phyloP scores from a whole-genome alignment of 1,140 invertebrate genomes.

The Drosophila kanapiae region DNA sequence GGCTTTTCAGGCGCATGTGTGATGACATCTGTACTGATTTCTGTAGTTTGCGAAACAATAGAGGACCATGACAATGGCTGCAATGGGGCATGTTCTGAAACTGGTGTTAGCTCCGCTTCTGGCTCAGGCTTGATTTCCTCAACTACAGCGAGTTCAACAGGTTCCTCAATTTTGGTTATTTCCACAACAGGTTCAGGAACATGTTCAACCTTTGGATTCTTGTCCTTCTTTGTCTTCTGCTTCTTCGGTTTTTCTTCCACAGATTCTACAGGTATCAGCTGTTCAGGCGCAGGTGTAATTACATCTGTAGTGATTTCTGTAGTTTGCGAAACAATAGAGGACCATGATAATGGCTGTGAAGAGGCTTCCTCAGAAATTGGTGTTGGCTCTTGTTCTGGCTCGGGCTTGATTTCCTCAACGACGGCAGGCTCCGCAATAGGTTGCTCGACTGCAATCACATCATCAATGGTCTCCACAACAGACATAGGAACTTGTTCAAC shows the following conservation, averaged over 20 bases:
- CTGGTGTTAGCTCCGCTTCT: background rate
- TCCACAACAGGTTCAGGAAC: slow-evolving; percentile 4
- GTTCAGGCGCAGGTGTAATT: background rate
- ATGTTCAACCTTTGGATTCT: slow-evolving; percentile 17
- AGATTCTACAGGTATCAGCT: background rate
- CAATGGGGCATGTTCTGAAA: background rate
- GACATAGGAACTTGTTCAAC: background rate
- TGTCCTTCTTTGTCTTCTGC: slow-evolving; percentile 44
- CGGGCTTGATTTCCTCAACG: background rate
- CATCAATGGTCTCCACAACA: background rate
- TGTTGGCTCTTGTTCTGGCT: background rate
- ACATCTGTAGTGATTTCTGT: slow-evolving; percentile 2
- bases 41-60: slow-evolving; percentile 19
- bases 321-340: slow-evolving; percentile 26
- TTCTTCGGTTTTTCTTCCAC: slow-evolving; percentile 10
- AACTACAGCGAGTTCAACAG: slow-evolving; percentile 1
- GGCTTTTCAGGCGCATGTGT: background rate
- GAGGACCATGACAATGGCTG: slow-evolving; percentile 17
- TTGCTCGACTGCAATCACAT: no score
- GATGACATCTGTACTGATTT: slow-evolving; percentile 1
- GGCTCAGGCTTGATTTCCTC: background rate
- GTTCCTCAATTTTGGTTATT: no score
- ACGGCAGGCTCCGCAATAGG: no score
- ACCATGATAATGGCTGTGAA: slow-evolving; percentile 3
- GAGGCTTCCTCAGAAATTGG: no score